Conservation (phyloP, 2,888 invertebrate genomes). For the Phaonia tiefii region DNA sequence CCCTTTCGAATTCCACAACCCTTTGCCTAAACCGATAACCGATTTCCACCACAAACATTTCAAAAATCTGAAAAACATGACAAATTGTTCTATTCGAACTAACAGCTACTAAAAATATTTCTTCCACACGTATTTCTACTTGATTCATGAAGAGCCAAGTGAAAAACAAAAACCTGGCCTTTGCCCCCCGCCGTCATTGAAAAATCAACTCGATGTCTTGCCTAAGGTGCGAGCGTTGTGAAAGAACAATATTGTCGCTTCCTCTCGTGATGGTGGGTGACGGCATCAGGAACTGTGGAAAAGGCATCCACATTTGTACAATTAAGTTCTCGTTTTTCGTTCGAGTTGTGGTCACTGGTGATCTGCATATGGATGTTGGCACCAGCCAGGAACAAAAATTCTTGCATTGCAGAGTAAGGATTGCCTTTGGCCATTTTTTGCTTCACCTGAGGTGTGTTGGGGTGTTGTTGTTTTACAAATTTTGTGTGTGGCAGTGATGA, state of each 20-base stretch:
- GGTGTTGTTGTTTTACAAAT: not conserved
- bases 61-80: constrained; percentile 27
- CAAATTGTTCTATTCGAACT: constrained; percentile 24
- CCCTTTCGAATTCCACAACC: not conserved
- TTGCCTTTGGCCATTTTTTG: not conserved
- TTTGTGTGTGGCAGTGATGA: constrained; percentile 50
- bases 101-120: constrained; percentile 17
- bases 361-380: constrained; percentile 31
- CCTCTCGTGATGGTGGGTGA: not conserved
- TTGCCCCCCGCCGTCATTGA: not conserved
- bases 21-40: not conserved
- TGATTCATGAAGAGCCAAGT: not conserved
- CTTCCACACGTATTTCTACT: not conserved
- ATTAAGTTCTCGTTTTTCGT: constrained; percentile 62
- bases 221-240: no score
- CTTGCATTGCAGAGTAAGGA: not conserved
- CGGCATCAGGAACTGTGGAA: not conserved
- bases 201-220: constrained; percentile 1
- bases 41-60: constrained; percentile 23
- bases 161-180: not conserved
- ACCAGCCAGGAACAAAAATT: not conserved
- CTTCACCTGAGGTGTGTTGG: not conserved
- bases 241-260: not conserved
- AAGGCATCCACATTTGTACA: constrained; percentile 50
- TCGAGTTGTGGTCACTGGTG: constrained; percentile 34